phyloP scores from a whole-genome alignment of 2,888 invertebrate genomes.

The Heliconius cydno region DNA sequence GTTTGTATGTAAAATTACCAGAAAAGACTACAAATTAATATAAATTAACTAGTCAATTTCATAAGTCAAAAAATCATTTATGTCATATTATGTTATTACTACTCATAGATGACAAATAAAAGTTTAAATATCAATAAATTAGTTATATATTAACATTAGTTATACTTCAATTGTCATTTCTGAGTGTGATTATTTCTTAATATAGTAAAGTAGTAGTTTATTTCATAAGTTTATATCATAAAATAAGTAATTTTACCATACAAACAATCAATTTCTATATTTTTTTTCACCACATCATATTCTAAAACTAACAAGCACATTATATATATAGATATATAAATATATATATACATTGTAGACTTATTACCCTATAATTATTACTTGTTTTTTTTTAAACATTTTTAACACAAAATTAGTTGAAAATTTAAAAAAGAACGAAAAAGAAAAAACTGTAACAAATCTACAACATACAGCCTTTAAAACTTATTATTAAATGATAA shows the following conservation, averaged over 20 bases:
- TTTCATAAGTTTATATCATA: background rate
- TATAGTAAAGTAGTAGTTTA: constrained; percentile 1
- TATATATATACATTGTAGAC: constrained; percentile 23
- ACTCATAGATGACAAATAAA: background rate
- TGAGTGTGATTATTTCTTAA: background rate
- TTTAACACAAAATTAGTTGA: background rate
- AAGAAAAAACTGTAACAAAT: constrained; percentile 5
- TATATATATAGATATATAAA: no score
- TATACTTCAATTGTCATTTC: background rate
- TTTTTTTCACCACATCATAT: constrained; percentile 1
- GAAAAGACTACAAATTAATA: background rate
- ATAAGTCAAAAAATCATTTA: background rate
- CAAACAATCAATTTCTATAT: background rate
- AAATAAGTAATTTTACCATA: constrained; percentile 14
- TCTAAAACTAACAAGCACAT: constrained; percentile 25
- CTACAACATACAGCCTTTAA: constrained; percentile 26
- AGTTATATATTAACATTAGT: background rate
- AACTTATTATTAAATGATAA: constrained; percentile 28
- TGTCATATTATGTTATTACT: background rate
- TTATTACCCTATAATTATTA: constrained; percentile 15
- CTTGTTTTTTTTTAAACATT: background rate
- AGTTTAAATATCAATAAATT: background rate
- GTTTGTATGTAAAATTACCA: constrained; percentile 16
- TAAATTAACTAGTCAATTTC: constrained; percentile 1
- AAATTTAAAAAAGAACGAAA: background rate